Conservation (phyloP, 2,113 vertebrate species). For the Perccottus glenii region DNA sequence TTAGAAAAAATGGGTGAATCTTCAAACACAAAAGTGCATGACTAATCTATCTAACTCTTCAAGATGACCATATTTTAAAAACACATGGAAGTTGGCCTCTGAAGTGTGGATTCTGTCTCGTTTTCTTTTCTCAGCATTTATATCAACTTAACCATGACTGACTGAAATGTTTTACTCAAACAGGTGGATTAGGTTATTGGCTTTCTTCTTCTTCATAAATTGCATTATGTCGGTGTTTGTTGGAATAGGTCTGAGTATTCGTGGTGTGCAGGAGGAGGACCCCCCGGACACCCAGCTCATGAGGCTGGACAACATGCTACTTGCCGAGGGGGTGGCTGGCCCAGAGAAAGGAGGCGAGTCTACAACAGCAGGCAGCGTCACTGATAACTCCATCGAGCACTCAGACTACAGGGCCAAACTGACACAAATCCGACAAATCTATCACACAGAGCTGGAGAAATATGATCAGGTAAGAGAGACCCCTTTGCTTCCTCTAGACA, state of each 20-base stretch:
- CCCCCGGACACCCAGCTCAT: constrained; percentile 98
- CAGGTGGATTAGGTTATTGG: too few relatives aligned
- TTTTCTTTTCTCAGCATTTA: too few relatives aligned
- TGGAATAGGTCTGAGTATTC: constrained; percentile 96
- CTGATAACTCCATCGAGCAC: constrained; percentile 99
- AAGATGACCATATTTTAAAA: too few relatives aligned
- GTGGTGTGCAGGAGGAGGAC: constrained; percentile 98
- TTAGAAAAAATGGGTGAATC: too few relatives aligned
- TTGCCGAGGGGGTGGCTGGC: constrained; percentile 73
- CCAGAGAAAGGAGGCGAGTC: constrained; percentile 98
- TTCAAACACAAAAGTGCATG: too few relatives aligned
- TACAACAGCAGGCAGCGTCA: constrained; percentile 90
- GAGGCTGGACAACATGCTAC: constrained; percentile 99
- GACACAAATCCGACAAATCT: constrained; percentile 99
- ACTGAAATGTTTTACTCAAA: too few relatives aligned
- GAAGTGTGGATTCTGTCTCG: too few relatives aligned
- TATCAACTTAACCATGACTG: too few relatives aligned
- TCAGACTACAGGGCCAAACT: constrained; percentile 99
- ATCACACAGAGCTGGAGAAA: constrained; percentile 99
- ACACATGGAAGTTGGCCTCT: too few relatives aligned
- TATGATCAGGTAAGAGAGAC: constrained; percentile 90
- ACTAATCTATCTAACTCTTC: too few relatives aligned
- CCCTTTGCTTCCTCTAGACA: background rate
- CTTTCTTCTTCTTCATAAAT: too few relatives aligned
- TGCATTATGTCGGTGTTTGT: constrained; percentile 23